Base-by-base conservation (phyloP, 2,113 vertebrate genomes). In the Cephalopterus ornatus region DNA sequence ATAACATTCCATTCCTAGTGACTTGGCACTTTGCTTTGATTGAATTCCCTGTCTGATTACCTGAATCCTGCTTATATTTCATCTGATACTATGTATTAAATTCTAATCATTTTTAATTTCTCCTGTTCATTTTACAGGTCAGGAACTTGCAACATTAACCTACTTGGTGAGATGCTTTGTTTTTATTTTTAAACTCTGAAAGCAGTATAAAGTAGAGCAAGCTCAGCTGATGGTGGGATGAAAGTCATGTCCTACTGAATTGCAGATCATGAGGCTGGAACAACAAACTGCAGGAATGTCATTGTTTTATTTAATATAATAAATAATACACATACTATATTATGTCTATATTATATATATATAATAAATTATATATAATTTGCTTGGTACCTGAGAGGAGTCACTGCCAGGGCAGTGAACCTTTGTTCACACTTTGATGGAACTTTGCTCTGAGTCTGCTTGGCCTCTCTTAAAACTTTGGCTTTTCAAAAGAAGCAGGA, bases 61-160 rank as follows among this genome's bases (percentile, higher is more conserved):
- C 37, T 73, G 41, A 61, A 27, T 33, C 9, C 47, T 82, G 35
- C 61, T 89, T 93, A 2, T n/a, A 19, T 79, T 78, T 79, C 4
- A 46, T 33, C 27, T 75, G 50, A 46, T 7, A 11, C 19, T 21
- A 1, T 16, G 1, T 33, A 66, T 49, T 90, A 65, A 52, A 32
- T 32, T n/a, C 15, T 61, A 67, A 47, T 44, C n/a, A 3, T 10
- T 33, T n/a, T 46, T 26, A 27, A 27, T 8, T 19, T 2, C 13
- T 62, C 33, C 11, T 83, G 71, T 91, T 97, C 44, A 49, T 76
- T 90, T 96, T 63, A 72, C 95, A 99, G 99, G 98, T 87, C 98
- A 99, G 87, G 98, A 99, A 94, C 97, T 99, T 96, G 99, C 99
- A 77, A 99, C 99, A 30, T 97, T 98, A 32, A 99, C 98, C 96